These are phyloP conservation scores for Tenthredo distinguenda DNA, from an alignment of 2,888 invertebrate genomes.

Conservation along the genomic window DNA sequence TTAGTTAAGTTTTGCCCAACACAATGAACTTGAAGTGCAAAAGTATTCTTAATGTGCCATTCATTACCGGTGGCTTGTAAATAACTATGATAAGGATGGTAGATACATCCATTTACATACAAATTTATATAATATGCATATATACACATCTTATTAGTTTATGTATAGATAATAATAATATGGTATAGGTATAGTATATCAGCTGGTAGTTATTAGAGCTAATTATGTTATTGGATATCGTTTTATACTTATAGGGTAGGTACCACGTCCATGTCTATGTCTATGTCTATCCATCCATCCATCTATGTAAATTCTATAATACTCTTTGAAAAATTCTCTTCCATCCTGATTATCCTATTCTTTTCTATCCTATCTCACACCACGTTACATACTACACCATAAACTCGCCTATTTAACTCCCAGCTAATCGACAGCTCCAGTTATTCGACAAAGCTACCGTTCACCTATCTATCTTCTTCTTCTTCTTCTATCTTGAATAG, in stretches of 20 bases:
- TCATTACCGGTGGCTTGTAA: slow-evolving; percentile 74
- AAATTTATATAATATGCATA: neutral
- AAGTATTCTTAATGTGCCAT: slow-evolving; percentile 77
- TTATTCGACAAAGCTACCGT: too few species aligned
- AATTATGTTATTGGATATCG: neutral
- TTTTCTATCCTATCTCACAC: neutral
- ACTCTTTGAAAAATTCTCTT: neutral
- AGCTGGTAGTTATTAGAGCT: neutral
- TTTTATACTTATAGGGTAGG: neutral
- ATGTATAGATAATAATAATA: slow-evolving; percentile 1
- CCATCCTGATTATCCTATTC: neutral
- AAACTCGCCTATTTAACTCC: neutral
- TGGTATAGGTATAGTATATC: neutral
- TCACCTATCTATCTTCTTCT: too few species aligned
- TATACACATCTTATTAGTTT: neutral
- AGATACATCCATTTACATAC: neutral
- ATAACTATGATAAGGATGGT: slow-evolving; percentile 66
- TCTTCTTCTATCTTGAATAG: too few species aligned
- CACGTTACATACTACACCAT: neutral
- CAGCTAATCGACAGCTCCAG: too few species aligned
- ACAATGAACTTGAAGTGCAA: slow-evolving; percentile 72
- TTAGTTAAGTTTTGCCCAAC: slow-evolving; percentile 36
- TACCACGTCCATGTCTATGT: neutral
- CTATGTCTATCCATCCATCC: neutral
- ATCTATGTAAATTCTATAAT: slow-evolving; percentile 9